phyloP scores from a whole-genome alignment of 2,113 vertebrate species.

The Brachyistius frenatus region DNA sequence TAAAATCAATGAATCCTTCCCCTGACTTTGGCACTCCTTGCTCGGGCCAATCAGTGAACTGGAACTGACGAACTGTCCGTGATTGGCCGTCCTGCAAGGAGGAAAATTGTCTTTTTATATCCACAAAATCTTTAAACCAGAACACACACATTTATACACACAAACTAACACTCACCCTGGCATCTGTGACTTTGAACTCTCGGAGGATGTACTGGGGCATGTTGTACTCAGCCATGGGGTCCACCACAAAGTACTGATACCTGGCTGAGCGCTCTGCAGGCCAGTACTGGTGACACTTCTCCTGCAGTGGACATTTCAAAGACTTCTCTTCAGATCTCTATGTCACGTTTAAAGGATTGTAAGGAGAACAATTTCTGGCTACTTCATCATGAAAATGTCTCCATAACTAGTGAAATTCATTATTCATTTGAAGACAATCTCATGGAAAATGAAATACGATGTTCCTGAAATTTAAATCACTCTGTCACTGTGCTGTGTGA shows the following conservation, averaged over 20 bases:
- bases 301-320: conserved; percentile 63
- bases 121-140: not conserved
- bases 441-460: conserved; percentile 17
- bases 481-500: not conserved
- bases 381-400: conserved; percentile 24
- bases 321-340: conserved; percentile 23
- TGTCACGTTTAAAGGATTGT: not conserved
- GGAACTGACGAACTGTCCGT: conserved; percentile 85
- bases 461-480: conserved; percentile 19
- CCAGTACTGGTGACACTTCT: conserved; percentile 87
- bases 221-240: conserved; percentile 87
- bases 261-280: conserved; percentile 84
- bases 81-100: conserved; percentile 82
- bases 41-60: conserved; percentile 87
- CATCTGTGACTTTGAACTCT: conserved; percentile 87
- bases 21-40: conserved; percentile 87
- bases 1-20: conserved; percentile 86
- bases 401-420: conserved; percentile 19
- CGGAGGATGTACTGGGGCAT: conserved; percentile 87
- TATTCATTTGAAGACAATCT: conserved; percentile 19
- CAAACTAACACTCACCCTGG: conserved; percentile 73
- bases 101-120: not conserved
- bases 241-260: conserved; percentile 87
- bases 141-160: not conserved
- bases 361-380: not conserved